Conservation (phyloP, 2,113 vertebrate species). For the Brienomyrus brachyistius region DNA sequence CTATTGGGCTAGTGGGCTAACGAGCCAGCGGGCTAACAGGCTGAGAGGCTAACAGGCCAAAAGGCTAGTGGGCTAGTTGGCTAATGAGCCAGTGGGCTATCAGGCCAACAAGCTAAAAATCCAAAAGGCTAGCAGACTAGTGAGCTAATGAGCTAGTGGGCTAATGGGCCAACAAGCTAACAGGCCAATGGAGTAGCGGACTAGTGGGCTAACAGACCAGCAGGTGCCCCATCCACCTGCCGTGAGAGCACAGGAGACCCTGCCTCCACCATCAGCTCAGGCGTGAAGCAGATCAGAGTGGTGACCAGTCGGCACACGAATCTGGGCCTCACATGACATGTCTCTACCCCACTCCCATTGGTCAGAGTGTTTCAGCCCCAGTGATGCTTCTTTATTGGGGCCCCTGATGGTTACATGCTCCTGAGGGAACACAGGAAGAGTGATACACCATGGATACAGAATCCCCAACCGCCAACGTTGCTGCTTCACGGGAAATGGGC, state of each 20-base stretch:
- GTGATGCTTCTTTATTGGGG: not conserved
- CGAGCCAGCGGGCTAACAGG: not conserved
- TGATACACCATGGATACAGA: not conserved
- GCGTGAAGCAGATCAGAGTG: not conserved
- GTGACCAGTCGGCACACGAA: not conserved
- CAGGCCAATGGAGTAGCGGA: not conserved
- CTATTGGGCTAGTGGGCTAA: not conserved
- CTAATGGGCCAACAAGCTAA: no score
- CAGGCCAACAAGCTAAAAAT: no score
- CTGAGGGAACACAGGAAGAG: not conserved
- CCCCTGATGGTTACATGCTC: not conserved
- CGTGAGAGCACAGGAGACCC: not conserved
- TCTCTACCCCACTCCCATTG: not conserved
- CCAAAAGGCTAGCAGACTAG: no score
- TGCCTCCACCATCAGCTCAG: not conserved
- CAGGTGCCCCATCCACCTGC: not conserved
- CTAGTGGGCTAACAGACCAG: not conserved
- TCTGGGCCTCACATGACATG: not conserved
- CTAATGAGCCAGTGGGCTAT: not conserved
- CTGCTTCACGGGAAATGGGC: not conserved
- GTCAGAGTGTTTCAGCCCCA: not conserved
- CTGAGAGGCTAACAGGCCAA: not conserved
- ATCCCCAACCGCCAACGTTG: not conserved
- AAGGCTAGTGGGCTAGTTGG: not conserved
- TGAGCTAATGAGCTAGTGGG: no score